Base-by-base conservation (phyloP, 2,113 vertebrate species). In the Corvus hawaiiensis region DNA sequence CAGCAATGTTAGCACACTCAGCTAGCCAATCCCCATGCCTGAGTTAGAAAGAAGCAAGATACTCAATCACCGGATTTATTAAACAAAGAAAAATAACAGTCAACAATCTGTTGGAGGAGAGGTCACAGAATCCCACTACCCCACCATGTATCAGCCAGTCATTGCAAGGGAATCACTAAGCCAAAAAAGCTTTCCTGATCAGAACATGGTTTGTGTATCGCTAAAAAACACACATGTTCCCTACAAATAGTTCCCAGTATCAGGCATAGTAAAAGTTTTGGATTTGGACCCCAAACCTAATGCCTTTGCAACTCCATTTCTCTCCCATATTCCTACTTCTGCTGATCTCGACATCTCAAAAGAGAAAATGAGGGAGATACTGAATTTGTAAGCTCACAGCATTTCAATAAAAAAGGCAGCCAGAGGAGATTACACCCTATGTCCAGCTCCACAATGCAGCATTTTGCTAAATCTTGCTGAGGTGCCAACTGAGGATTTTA, bases 1-100 rank as follows among this genome's bases (percentile, higher is more conserved):
- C 56, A 97, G 44, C 89, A 98, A 56, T 85, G 72, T 96, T 93
- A 97, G 96, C 85, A 94, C 67, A 93, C 58, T 77, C 35, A 88
- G 90, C 89, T 71, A 96, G 52, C 58, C 80, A 93, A 18, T 66
- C 44, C 23, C 33, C 17, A 6, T 48, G 75, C 83, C 75, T 24
- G 55, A 63, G 56, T 51, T 69, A 91, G 62, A 92, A 94, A 93
- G 37, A 94, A 94, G 82, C 37, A 39, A 95, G 61, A 77, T 54
- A 82, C 64, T 80, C 73, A 43, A 54, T 61, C 79, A 83, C 20
- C 54, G 19, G 41, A 55, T 46, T 63, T 52, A 75, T 78, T 74
- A 93, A 94, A 91, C 51, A 89, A 81, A 84, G 77, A 44, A 30
- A 90, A 89, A 30, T 9, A 77, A 37, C 52, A 81, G 58, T 30